Evolutionary conservation across 2,888 invertebrate species (phyloP), one percentile per base, ranked within the genome.

Genomic region (Anthophora plumipes): DNA sequence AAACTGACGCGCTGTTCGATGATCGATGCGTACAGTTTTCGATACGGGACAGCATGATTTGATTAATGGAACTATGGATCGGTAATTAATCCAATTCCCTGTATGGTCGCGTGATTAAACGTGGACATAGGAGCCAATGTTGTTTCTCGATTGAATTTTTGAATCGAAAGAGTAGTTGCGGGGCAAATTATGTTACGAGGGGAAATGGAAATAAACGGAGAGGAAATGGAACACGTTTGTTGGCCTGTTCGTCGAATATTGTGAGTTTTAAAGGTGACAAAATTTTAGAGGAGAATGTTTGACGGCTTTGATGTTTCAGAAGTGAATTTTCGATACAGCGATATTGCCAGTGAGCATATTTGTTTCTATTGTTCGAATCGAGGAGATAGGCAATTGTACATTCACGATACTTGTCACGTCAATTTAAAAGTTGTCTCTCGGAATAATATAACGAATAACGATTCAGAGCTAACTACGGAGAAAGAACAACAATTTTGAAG

Each of bases 41-140:
- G 61, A 46, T n/a, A 22, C n/a, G 9, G n/a, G 39, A 50, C n/a
- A 64, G 55, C 22, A 54, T 31, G 39, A 39, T 55, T 71, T 52
- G 60, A 72, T 54, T 46, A 54, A 11, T n/a, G 43, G n/a, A 20
- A 41, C 22, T 59, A n/a, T n/a, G 50, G 39, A 54, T 72, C 12
- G 7, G 12, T 71, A 72, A 74, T 74, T 43, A 52, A 60, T 59
- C 59, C 37, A 9, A 31, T 60, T 46, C 59, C n/a, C 9, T 17
- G 20, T 59, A 17, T 60, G 43, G 12, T 50, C 8, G 11, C 14
- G 17, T 6, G 14, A 43, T 43, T 25, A 37, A 43, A n/a, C 22
- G 25, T 9, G 22, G 41, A 20, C n/a, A 50, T 0, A n/a, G n/a
- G 6, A n/a, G n/a, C 8, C n/a, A n/a, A 8, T 6, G 6, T 50